Evolutionary conservation across 2,888 invertebrate genomes (phyloP).

Genomic region (Allophyes oxyacanthae): DNA sequence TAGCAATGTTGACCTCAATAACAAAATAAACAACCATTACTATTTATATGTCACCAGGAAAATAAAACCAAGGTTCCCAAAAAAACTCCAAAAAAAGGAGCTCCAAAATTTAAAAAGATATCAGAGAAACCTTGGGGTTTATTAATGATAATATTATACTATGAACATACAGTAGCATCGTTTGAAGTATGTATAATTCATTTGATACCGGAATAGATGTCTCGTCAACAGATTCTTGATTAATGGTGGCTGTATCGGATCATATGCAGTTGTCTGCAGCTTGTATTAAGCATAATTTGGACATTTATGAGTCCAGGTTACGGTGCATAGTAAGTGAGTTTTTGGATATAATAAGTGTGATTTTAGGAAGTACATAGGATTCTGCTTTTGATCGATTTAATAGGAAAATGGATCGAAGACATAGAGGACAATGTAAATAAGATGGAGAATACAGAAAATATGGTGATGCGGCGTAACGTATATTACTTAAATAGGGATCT

Average conservation of each 20-base stretch:
- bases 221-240: conserved; percentile 63
- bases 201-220: conserved; percentile 73
- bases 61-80: conserved; percentile 39
- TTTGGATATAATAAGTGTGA: conserved; percentile 41
- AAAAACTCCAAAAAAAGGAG: conserved; percentile 21
- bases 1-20: conserved; percentile 14
- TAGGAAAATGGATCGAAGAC: too few relatives aligned
- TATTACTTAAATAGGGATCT: too few relatives aligned
- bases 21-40: conserved; percentile 24
- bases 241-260: conserved; percentile 63
- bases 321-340: conserved; percentile 61
- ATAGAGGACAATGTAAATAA: too few relatives aligned
- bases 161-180: conserved; percentile 59
- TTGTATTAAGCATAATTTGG: conserved; percentile 75
- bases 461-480: too few relatives aligned
- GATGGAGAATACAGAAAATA: too few relatives aligned
- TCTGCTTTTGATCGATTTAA: too few relatives aligned
- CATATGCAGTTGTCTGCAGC: conserved; percentile 83
- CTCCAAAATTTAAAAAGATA: conserved; percentile 23
- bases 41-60: conserved; percentile 52
- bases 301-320: conserved; percentile 78
- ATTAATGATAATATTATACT: conserved; percentile 82
- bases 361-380: conserved; percentile 7
- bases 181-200: conserved; percentile 73
- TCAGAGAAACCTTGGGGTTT: conserved; percentile 64